Evolutionary conservation across 2,797 vertebrate genomes (phyloP).

Genomic region (Lagodon rhomboides): DNA sequence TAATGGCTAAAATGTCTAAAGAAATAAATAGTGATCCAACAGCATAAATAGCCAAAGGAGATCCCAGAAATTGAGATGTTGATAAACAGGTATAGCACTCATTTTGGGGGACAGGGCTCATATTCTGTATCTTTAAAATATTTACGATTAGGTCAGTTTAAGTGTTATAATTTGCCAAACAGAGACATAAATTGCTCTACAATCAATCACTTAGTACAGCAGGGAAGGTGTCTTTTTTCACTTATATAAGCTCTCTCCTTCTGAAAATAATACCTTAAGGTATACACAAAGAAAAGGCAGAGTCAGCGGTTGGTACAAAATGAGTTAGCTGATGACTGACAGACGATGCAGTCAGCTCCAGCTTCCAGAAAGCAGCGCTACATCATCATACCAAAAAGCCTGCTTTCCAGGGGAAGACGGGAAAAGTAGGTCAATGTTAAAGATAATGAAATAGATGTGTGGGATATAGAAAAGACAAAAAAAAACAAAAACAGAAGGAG

Average conservation of each 20-base stretch:
- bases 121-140: background rate
- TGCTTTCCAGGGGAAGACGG: background rate
- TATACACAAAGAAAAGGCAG: background rate
- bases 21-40: background rate
- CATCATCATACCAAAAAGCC: slow-evolving; percentile 3
- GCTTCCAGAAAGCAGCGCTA: slow-evolving; percentile 1
- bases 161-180: background rate
- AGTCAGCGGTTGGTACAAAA: slow-evolving; percentile 20
- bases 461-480: background rate
- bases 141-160: background rate
- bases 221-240: background rate
- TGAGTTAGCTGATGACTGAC: slow-evolving; percentile 26
- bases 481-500: background rate
- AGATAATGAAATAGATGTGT: slow-evolving; percentile 30
- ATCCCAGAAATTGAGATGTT: no score
- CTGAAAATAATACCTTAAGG: background rate
- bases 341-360: background rate
- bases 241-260: background rate
- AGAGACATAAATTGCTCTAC: background rate
- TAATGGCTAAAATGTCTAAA: background rate
- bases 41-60: no score
- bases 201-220: background rate
- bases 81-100: no score
- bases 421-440: slow-evolving; percentile 41
- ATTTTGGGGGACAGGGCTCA: no score